Conservation (phyloP, 2,113 vertebrate species). For the Equus przewalskii region DNA sequence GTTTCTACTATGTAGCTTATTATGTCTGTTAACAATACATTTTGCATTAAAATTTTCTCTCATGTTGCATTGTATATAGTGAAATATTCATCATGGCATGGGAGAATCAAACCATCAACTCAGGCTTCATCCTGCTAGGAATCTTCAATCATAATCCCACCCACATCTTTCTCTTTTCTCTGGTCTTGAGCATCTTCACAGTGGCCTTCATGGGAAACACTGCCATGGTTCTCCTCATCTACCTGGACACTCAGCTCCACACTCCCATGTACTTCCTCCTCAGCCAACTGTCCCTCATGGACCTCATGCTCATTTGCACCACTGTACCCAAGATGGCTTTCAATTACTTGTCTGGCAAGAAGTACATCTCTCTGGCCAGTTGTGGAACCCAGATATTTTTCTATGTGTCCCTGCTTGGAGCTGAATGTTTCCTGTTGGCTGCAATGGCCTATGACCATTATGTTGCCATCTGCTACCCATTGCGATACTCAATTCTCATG, state of each 20-base stretch:
- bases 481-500: slow-evolving; percentile 84
- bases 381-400: slow-evolving; percentile 86
- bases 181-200: no score
- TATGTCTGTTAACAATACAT: background rate
- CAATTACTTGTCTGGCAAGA: slow-evolving; percentile 75
- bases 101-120: background rate
- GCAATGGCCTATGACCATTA: slow-evolving; percentile 85
- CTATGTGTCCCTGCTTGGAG: slow-evolving; percentile 67
- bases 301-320: slow-evolving; percentile 83
- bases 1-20: no score
- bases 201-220: no score
- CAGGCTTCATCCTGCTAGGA: slow-evolving; percentile 10
- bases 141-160: slow-evolving; percentile 28
- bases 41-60: background rate
- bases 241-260: no score
- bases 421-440: slow-evolving; percentile 70
- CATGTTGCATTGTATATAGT: background rate
- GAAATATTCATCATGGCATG: background rate
- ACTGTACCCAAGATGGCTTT: slow-evolving; percentile 83
- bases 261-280: slow-evolving; percentile 86
- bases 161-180: background rate
- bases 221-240: no score
- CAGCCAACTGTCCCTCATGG: slow-evolving; percentile 85
- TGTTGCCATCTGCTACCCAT: slow-evolving; percentile 84
- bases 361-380: slow-evolving; percentile 77